Percentiles rank a stretch among this genome's conserved stretches.
These are phyloP conservation scores for Villa cingulata DNA, from an alignment of 2,888 invertebrate species.

Conservation along the genomic window DNA sequence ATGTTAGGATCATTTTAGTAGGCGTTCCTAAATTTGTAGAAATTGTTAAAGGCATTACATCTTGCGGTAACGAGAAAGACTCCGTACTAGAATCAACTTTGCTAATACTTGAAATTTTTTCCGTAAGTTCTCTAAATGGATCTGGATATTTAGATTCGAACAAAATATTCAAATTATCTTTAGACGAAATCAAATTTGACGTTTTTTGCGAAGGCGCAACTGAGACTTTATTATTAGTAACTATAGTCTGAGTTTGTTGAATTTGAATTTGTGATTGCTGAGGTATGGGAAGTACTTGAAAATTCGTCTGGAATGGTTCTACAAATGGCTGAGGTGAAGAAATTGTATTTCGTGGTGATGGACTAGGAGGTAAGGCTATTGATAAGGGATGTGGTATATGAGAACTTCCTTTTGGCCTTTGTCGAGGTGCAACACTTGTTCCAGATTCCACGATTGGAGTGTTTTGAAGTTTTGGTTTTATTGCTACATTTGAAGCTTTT, in stretches of 20 bases:
- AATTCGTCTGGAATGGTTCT: conserved; percentile 34
- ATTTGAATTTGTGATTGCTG: conserved; percentile 12
- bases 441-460: conserved; percentile 45
- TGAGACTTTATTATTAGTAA: background rate
- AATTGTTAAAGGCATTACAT: conserved; percentile 14
- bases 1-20: conserved; percentile 28
- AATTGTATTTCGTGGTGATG: conserved; percentile 36
- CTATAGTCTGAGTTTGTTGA: conserved; percentile 3
- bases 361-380: conserved; percentile 42
- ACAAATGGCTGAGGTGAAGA: conserved; percentile 34
- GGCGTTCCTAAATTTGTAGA: conserved; percentile 20
- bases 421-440: conserved; percentile 70
- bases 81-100: conserved; percentile 9
- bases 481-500: conserved; percentile 30
- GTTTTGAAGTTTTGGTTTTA: conserved; percentile 35
- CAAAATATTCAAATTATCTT: conserved; percentile 40
- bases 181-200: background rate
- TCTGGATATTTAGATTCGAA: conserved; percentile 57
- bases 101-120: conserved; percentile 17
- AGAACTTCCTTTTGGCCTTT: conserved; percentile 58
- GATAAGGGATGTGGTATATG: conserved; percentile 38
- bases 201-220: conserved; percentile 1
- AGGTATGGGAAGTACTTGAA: conserved; percentile 25
- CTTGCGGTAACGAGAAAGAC: conserved; percentile 14
- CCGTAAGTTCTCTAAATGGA: conserved; percentile 46